phyloP scores from a whole-genome alignment of 2,888 invertebrate species.

The Diarsia mendica region DNA sequence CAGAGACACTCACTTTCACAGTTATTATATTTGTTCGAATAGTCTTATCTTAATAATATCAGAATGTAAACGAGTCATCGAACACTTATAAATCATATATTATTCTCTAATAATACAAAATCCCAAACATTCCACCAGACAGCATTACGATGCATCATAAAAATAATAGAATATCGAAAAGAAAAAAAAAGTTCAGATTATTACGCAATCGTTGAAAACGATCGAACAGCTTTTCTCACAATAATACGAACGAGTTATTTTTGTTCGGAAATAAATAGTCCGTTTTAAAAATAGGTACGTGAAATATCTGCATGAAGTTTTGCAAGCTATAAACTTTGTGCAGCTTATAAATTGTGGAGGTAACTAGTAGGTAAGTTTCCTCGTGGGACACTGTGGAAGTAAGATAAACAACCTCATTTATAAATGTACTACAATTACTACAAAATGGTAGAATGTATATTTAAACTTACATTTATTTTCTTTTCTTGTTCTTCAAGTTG shows the following conservation, averaged over 20 bases:
- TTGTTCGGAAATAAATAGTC: slow-evolving; percentile 35
- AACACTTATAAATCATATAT: slow-evolving; percentile 11
- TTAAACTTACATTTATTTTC: neutral
- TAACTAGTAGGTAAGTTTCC: too few species aligned
- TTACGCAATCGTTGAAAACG: slow-evolving; percentile 4
- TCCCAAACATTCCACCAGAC: slow-evolving; percentile 9
- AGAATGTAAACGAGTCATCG: slow-evolving; percentile 7
- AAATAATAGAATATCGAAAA: slow-evolving; percentile 20
- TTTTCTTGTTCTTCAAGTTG: neutral
- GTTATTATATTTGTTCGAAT: slow-evolving; percentile 3
- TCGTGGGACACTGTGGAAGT: neutral
- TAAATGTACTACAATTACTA: neutral
- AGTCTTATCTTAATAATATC: neutral
- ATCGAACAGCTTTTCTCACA: slow-evolving; percentile 25
- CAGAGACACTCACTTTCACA: neutral
- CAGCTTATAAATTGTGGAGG: neutral
- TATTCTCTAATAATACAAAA: slow-evolving; percentile 6
- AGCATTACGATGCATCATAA: slow-evolving; percentile 23
- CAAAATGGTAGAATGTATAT: neutral
- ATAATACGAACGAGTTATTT: slow-evolving; percentile 40
- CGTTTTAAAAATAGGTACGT: slow-evolving; percentile 37
- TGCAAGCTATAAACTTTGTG: neutral
- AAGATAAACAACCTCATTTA: neutral
- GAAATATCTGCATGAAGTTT: slow-evolving; percentile 10
- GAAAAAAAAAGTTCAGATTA: slow-evolving; percentile 7